Percentiles rank a stretch among this genome's conserved stretches.
Evolutionary conservation across 2,797 vertebrate species (phyloP).

Genomic region (Melanogrammus aeglefinus): DNA sequence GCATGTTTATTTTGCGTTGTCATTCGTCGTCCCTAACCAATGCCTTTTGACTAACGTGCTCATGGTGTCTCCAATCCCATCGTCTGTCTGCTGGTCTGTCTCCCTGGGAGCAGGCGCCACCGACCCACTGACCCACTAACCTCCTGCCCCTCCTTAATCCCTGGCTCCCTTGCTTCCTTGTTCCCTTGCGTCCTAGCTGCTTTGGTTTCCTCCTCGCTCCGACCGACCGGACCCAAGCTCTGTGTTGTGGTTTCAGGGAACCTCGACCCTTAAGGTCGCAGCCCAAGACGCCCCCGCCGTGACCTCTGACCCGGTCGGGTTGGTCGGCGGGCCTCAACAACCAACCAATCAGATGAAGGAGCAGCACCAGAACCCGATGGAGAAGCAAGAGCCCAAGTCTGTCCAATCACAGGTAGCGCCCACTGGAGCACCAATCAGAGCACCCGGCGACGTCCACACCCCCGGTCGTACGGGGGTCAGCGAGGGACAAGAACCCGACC

Average conservation of each 20-base stretch:
- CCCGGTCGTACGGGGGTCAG: conserved; percentile 10
- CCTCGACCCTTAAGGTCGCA: conserved; percentile 5
- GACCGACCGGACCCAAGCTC: conserved; percentile 28
- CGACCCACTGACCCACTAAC: conserved; percentile 6
- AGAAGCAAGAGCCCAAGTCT: conserved; percentile 30
- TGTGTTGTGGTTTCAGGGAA: conserved; percentile 47
- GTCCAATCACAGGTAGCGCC: neutral
- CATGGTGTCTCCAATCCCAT: conserved; percentile 7
- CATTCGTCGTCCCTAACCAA: neutral
- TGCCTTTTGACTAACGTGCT: conserved; percentile 5
- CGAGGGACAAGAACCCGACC: conserved; percentile 7
- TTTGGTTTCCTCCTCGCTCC: neutral
- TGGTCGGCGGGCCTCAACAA: conserved; percentile 29
- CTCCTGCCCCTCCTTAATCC: too few relatives aligned
- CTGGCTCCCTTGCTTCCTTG: too few relatives aligned
- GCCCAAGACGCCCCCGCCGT: conserved; percentile 17
- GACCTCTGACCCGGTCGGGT: conserved; percentile 15
- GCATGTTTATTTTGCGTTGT: conserved; percentile 3
- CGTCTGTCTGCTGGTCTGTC: neutral
- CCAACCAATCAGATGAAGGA: conserved; percentile 45
- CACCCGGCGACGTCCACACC: neutral
- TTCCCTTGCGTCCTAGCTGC: neutral
- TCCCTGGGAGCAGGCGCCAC: conserved; percentile 17
- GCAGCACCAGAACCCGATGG: conserved; percentile 59
- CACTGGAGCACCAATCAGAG: too few relatives aligned